Conservation (phyloP, 2,797 vertebrate species). For the Rallus crepitans region DNA sequence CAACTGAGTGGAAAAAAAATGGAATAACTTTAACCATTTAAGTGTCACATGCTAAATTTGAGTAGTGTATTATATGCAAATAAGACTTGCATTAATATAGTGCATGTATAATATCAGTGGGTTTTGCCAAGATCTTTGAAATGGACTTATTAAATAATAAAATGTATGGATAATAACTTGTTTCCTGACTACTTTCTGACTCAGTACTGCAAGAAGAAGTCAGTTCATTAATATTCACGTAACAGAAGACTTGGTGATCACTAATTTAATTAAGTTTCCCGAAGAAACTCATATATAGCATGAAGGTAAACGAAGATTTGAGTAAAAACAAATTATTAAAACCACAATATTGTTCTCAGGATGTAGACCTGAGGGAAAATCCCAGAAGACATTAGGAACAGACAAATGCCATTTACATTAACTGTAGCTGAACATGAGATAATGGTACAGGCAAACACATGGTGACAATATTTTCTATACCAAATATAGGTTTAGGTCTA, state of each 20-base stretch:
- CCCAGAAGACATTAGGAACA: not conserved
- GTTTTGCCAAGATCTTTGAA: not conserved
- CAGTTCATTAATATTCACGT: not conserved
- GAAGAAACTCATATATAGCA: not conserved
- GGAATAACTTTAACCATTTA: not conserved
- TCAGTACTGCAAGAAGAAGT: not conserved
- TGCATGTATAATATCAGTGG: not conserved
- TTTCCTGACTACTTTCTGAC: not conserved
- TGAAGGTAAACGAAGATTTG: not conserved
- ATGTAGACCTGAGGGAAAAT: not conserved
- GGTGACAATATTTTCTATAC: not conserved
- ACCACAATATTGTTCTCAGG: not conserved
- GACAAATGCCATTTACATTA: not conserved
- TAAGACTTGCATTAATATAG: not conserved
- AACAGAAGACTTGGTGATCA: not conserved
- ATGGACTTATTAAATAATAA: not conserved
- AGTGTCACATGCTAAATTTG: not conserved
- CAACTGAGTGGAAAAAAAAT: not conserved
- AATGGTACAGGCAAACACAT: not conserved
- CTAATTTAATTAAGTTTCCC: not conserved
- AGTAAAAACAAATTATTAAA: no score
- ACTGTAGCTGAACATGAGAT: not conserved
- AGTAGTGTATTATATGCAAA: not conserved
- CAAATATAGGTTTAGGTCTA: not conserved
- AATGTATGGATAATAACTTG: not conserved